These are phyloP conservation scores for Copidosoma aretas DNA, from an alignment of 2,888 invertebrate genomes.

Conservation along the genomic window DNA sequence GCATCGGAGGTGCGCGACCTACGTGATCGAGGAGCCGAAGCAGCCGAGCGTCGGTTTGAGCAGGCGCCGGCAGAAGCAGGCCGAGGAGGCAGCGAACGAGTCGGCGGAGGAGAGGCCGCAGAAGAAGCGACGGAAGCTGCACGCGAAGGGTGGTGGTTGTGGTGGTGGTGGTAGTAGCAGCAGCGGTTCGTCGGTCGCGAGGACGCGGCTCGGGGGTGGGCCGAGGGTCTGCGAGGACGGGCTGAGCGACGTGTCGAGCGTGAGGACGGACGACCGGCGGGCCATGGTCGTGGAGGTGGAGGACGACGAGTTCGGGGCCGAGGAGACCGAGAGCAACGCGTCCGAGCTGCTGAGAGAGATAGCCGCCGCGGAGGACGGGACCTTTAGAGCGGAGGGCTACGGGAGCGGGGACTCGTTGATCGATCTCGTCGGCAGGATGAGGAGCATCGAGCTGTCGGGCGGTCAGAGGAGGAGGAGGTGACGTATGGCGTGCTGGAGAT, in stretches of 20 bases:
- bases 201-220: not conserved
- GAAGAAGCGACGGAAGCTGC: not conserved
- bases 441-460: not conserved
- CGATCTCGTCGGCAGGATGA: slow-evolving; percentile 1
- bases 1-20: slow-evolving; percentile 29
- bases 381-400: not conserved
- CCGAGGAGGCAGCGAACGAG: not conserved
- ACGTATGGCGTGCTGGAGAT: no score
- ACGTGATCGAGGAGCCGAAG: slow-evolving; percentile 21
- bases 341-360: slow-evolving; percentile 34
- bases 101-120: not conserved
- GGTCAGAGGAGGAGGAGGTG: not conserved
- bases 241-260: slow-evolving; percentile 26
- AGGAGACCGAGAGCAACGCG: slow-evolving; percentile 36
- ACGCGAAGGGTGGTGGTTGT: not conserved
- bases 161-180: slow-evolving; percentile 7
- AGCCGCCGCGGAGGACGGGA: no score
- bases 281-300: slow-evolving; percentile 4
- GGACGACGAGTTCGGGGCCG: slow-evolving; percentile 15
- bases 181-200: slow-evolving; percentile 6
- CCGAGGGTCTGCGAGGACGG: not conserved
- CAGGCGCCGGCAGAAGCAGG: slow-evolving; percentile 5
- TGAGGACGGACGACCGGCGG: slow-evolving; percentile 12
- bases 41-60: no score
- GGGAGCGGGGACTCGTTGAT: not conserved